Conservation (phyloP, 2,113 vertebrate species). For the Hippocampus mohnikei region DNA sequence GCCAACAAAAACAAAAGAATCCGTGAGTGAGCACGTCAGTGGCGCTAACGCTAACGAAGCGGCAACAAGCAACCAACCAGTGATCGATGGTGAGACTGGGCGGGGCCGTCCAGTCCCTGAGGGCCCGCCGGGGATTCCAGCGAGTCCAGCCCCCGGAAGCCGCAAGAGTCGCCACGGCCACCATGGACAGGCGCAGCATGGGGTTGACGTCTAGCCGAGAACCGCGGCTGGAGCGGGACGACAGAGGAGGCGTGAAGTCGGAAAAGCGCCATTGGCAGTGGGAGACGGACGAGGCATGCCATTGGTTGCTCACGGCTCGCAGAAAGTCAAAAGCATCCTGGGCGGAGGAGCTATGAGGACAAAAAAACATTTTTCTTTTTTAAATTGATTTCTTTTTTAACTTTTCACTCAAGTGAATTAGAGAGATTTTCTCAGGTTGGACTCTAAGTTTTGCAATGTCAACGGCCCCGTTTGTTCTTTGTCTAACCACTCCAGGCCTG, state of each 20-base stretch:
- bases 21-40: background rate
- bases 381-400: no score
- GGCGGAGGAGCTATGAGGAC: background rate
- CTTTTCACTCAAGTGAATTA: no score
- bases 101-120: slow-evolving; percentile 55
- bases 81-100: slow-evolving; percentile 49
- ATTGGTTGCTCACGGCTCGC: slow-evolving; percentile 10
- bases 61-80: slow-evolving; percentile 32
- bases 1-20: slow-evolving; percentile 12
- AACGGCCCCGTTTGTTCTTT: no score
- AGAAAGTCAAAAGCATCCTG: slow-evolving; percentile 22
- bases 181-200: slow-evolving; percentile 29
- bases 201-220: slow-evolving; percentile 1
- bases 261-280: slow-evolving; percentile 40
- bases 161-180: slow-evolving; percentile 19
- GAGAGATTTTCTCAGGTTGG: no score
- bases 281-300: background rate
- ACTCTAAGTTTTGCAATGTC: no score
- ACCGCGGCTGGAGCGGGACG: slow-evolving; percentile 1
- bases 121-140: slow-evolving; percentile 7
- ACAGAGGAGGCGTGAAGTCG: background rate
- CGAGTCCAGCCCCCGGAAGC: slow-evolving; percentile 2
- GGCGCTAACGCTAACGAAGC: background rate
- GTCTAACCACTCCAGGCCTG: no score
- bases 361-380: no score